Conservation (phyloP, 2,888 invertebrate species). For the Macrophya annulata region DNA sequence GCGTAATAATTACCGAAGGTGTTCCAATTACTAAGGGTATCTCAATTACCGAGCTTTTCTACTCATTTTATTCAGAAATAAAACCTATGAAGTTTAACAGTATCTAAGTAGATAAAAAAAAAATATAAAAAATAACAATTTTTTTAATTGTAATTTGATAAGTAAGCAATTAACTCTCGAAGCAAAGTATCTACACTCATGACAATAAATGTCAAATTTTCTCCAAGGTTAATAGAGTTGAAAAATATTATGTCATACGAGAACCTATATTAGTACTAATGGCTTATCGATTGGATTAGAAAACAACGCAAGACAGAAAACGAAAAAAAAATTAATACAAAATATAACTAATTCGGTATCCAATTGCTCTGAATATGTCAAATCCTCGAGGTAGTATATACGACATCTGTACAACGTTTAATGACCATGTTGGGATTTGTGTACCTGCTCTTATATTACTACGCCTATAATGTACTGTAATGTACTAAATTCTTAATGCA, state of each 20-base stretch:
- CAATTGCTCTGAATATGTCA: not conserved
- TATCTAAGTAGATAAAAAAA: too few relatives aligned
- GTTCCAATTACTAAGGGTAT: not conserved
- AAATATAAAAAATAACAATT: too few relatives aligned
- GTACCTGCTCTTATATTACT: not conserved
- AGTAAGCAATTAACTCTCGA: not conserved
- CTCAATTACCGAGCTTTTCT: not conserved
- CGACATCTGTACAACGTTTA: not conserved
- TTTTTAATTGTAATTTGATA: not conserved
- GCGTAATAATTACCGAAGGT: not conserved
- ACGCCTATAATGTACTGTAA: too few relatives aligned
- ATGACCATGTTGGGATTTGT: not conserved
- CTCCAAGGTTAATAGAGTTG: not conserved
- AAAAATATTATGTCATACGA: not conserved
- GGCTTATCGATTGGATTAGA: not conserved
- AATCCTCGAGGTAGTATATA: not conserved
- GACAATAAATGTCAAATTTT: too few relatives aligned
- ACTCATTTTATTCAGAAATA: not conserved
- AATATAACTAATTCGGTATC: not conserved
- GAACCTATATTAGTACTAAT: not conserved
- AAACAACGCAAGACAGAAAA: not conserved
- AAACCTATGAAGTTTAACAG: not conserved
- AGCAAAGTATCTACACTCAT: not conserved
- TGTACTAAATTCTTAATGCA: too few relatives aligned
- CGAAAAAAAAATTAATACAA: not conserved